Base-by-base conservation (phyloP, 2,113 vertebrate species). In the Amblyornis subalaris region DNA sequence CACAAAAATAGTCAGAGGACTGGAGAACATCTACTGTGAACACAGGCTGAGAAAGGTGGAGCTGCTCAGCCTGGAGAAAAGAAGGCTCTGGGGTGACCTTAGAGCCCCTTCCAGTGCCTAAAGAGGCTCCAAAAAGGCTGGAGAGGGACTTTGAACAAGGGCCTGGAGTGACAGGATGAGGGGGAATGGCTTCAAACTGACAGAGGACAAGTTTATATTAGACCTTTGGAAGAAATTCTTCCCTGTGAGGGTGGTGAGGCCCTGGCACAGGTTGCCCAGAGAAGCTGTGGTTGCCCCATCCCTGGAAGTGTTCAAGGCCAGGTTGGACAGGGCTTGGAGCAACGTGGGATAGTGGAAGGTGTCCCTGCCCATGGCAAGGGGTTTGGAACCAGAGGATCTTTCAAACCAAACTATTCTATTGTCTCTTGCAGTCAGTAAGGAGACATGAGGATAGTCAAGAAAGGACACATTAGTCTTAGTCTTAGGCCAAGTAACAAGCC, bases 261-360 rank as follows among this genome's bases (percentile, higher is more conserved):
- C 35, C 19, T 44, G 50, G 42, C 8, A 50, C 15, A 44, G 40
- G 26, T 1, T 65, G 6, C 6, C 24, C 38, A 53, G 25, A 33
- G 66, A 20, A 65, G n/a, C 21, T 57, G 72, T 45, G 50, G 13
- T 2, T 67, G n/a, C 2, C 1, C 14, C 25, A 54, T 12, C 12
- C 25, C 53, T 73, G 60, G 45, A 60, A 54, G 10, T 47, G 38
- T 28, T 0, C 12, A 31, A 54, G 25, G 22, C 18, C 35, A 17
- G 7, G 11, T 2, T 54, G 74, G 35, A 48, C 4, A 2, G 14
- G 31, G 13, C 38, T 61, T 35, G 14, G 16, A 67, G 22, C 29
- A 24, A 2, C 1, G 40, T 12, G 14, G 4, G 3, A 2, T 7
- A 0, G 22, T 54, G 29, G 20, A 36, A 79, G 4, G 12, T 66